Evolutionary conservation across 1,140 invertebrate species (phyloP), one percentile per base, ranked within the genome.

Genomic region (Eueides isabella): DNA sequence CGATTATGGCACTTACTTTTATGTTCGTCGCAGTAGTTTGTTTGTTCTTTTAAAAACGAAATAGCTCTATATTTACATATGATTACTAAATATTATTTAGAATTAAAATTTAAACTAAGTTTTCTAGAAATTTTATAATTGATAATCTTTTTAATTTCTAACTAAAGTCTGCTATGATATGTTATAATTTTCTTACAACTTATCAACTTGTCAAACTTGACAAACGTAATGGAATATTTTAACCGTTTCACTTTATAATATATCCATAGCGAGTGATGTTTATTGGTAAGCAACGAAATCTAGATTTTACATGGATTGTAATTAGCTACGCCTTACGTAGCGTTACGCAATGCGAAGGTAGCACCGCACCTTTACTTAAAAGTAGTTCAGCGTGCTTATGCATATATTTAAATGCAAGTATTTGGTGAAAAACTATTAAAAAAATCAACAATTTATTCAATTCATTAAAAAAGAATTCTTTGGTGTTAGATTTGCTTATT

Each of bases 301-400:
- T 79, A 67, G 61, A 61, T 35, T 76, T 76, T 44, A 74, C 64
- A 72, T 63, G 65, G 72, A 48, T 77, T 67, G 63, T 64, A 71
- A 79, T 79, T 79, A 76, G 61, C 61, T 71, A 11, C 19, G 67
- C 77, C 74, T 73, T 73, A 79, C 48, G 61, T 72, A 61, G 70
- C 62, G 5, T 71, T 72, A 29, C 63, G 68, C 68, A 71, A 71
- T 68, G 41, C 55, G 29, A 73, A 73, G 48, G 67, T 67, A 41
- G 48, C 33, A 65, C 35, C 77, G 62, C 77, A 44, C 77, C 77
- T 79, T 77, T 44, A 65, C 35, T 69, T 38, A 67, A 75, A 77
- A 72, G 62, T 78, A 70, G 67, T 38, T 35, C 71, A 69, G 28
- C 65, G 35, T 75, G 64, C 41, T 67, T 73, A 62, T 73, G 71